Evolutionary conservation across 2,113 vertebrate species (phyloP).

Genomic region (Ictidomys tridecemlineatus): DNA sequence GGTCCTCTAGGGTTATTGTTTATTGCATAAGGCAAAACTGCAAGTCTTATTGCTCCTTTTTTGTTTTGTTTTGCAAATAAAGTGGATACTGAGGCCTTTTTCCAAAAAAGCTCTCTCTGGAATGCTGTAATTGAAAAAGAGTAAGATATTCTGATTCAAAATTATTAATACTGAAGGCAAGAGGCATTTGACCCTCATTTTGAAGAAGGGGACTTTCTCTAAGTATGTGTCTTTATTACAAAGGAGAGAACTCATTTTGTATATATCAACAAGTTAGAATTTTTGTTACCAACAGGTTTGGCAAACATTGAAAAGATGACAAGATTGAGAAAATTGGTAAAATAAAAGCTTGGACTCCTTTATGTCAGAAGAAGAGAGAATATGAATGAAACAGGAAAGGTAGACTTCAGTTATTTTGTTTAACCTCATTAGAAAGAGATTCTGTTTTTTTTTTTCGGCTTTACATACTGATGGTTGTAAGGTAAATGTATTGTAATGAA

Average conservation of each 20-base stretch:
- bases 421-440: constrained; percentile 83
- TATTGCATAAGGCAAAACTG: constrained; percentile 35
- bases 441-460: constrained; percentile 50
- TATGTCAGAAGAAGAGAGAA: constrained; percentile 95
- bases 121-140: constrained; percentile 20
- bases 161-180: neutral
- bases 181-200: constrained; percentile 61
- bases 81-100: constrained; percentile 47
- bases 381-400: constrained; percentile 95
- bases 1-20: neutral
- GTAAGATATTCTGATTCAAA: neutral
- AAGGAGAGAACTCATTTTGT: constrained; percentile 80
- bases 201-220: neutral
- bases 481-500: constrained; percentile 53
- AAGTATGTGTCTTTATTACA: constrained; percentile 29
- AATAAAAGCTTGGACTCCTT: constrained; percentile 94
- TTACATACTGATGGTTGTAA: constrained; percentile 77
- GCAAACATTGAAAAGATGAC: constrained; percentile 97
- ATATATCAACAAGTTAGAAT: constrained; percentile 90
- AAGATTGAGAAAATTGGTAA: constrained; percentile 93
- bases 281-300: constrained; percentile 94
- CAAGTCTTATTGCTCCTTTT: neutral
- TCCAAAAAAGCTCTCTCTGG: constrained; percentile 9
- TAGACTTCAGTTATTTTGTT: constrained; percentile 89
- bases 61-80: constrained; percentile 42